Evolutionary conservation across 2,797 vertebrate species (phyloP).

Genomic region (Ambastaia sidthimunki): DNA sequence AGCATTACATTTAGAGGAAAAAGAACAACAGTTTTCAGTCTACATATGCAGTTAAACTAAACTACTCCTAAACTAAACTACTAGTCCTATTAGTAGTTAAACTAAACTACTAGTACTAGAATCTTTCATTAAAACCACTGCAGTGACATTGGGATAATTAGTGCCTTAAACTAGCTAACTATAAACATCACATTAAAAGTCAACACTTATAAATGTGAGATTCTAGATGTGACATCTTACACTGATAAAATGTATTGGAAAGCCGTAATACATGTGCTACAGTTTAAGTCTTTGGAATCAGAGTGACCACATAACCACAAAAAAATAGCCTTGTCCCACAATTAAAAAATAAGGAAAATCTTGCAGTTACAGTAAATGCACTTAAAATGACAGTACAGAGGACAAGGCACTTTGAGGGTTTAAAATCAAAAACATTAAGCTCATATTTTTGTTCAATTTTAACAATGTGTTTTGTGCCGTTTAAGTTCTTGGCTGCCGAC

Average conservation of each 20-base stretch:
- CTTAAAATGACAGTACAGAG: not conserved
- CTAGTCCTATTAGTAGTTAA: not conserved
- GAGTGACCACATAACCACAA: not conserved
- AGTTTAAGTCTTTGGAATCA: not conserved
- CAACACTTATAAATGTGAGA: no score
- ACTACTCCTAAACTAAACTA: not conserved
- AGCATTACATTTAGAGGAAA: not conserved
- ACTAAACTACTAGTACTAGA: conserved; percentile 19
- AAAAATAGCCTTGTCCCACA: not conserved
- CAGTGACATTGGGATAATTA: conserved; percentile 11
- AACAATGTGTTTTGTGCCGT: no score
- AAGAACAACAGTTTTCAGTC: not conserved
- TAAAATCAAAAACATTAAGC: not conserved
- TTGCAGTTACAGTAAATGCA: not conserved
- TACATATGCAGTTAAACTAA: no score
- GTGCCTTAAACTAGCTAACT: conserved; percentile 21
- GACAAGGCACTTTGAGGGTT: not conserved
- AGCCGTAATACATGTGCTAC: not conserved
- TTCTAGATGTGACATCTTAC: not conserved
- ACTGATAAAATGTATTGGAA: not conserved
- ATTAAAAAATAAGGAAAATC: not conserved
- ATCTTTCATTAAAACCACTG: conserved; percentile 3
- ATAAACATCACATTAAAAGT: not conserved
- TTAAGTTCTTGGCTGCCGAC: no score
- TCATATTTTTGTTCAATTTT: not conserved